A percentile compares a stretch with the other conserved stretches of the same genome.
These are phyloP conservation scores for Pagrus major DNA, from an alignment of 2,113 vertebrate species.

Conservation along the genomic window DNA sequence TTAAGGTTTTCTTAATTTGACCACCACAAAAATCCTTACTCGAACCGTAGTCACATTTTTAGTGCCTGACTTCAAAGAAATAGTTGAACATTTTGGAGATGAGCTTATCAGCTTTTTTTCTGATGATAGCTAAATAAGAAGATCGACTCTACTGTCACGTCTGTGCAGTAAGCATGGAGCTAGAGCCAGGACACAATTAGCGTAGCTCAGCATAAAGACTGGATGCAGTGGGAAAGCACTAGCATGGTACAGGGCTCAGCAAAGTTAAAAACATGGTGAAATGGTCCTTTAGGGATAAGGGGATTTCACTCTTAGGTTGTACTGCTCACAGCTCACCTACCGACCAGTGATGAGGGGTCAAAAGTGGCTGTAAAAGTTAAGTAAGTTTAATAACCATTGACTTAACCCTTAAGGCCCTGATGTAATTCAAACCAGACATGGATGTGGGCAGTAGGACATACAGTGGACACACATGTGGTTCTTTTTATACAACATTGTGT, in stretches of 20 bases:
- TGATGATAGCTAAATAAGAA: not conserved
- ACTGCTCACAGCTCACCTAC: not conserved
- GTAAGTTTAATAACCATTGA: constrained; percentile 23
- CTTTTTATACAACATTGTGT: constrained; percentile 36
- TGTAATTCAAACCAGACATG: constrained; percentile 30
- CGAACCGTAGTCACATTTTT: not conserved
- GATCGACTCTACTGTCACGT: not conserved
- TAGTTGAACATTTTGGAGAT: not conserved
- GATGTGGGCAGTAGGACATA: constrained; percentile 8
- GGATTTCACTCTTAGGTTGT: not conserved
- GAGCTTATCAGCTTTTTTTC: not conserved
- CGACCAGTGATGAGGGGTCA: not conserved
- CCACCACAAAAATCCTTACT: not conserved
- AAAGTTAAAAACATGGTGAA: not conserved
- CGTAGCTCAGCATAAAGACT: not conserved
- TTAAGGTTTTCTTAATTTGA: constrained; percentile 6
- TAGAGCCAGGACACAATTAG: not conserved
- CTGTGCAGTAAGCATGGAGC: not conserved
- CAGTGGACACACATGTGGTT: constrained; percentile 27
- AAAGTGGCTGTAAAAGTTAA: not conserved
- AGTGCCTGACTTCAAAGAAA: not conserved
- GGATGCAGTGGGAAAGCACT: not conserved
- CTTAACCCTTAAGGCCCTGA: constrained; percentile 22
- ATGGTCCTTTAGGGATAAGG: not conserved
- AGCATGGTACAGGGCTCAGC: not conserved